Evolutionary conservation across 2,797 vertebrate species (phyloP), one percentile per base, ranked within the genome.

Genomic region (Falco biarmicus): DNA sequence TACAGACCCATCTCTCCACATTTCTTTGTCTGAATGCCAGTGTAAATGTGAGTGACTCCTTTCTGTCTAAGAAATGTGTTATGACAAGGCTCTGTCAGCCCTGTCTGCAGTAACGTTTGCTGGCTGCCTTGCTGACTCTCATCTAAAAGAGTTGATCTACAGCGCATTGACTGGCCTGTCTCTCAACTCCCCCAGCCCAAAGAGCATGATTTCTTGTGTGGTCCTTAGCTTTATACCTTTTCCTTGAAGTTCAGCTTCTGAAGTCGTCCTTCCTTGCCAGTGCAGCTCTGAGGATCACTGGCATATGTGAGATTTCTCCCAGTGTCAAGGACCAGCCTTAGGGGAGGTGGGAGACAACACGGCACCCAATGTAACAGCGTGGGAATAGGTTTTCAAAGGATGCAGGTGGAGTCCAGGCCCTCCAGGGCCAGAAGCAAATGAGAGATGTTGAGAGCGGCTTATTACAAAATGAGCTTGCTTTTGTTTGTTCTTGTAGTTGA

Each of bases 281-380:
- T 6, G 10, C 54, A 45, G 54, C 74, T 69, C n/a, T 74, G 60
- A 59, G 60, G 63, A 25, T 87, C 0, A 0, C 10, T 60, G 39
- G 18, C 11, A 54, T 1, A 0, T 0, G 4, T 0, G 13, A 61
- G 26, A 83, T 51, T 74, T 66, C 51, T n/a, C 20, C 47, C 3
- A 7, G 15, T 13, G 34, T 5, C 26, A 25, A 54, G 63, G 57
- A 84, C 59, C 15, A 79, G 39, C 15, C 15, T 61, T 25, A 45
- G 64, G 60, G 47, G 70, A 89, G 34, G 10, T 14, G 17, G 53
- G 66, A 73, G 94, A 17, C 28, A 31, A 10, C 24, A 2, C 3
- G 2, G 22, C 10, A 9, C 20, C 25, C 34, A 10, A 11, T 0
- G 4, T 12, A 10, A 51, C 15, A 79, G 13, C 32, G 3, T 3